phyloP scores from a whole-genome alignment of 2,888 invertebrate genomes.

The Cephus rjabovi region DNA sequence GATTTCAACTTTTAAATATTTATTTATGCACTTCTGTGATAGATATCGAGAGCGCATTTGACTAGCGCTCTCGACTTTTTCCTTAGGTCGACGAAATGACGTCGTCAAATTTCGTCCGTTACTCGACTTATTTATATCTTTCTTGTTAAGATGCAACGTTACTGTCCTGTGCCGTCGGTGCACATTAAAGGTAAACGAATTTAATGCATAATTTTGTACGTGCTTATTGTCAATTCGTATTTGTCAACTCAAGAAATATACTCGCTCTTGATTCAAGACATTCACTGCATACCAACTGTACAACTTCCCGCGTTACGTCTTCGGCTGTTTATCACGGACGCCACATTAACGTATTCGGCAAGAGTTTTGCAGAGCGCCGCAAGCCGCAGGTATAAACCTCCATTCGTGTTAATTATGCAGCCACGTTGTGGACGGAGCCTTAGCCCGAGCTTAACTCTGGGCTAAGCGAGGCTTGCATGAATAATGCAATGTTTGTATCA shows the following conservation, averaged over 20 bases:
- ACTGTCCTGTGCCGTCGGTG: no score
- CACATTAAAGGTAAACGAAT: neutral
- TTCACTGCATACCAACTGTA: neutral
- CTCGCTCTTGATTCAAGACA: neutral
- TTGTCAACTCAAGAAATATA: neutral
- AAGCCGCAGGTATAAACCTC: constrained; percentile 20
- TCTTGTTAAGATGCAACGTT: neutral
- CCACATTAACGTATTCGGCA: constrained; percentile 1
- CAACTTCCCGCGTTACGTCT: neutral
- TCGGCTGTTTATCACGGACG: neutral
- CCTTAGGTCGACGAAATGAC: neutral
- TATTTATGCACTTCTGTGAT: neutral
- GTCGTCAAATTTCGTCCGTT: neutral
- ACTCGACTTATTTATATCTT: neutral
- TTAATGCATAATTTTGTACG: neutral
- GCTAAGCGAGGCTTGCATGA: constrained; percentile 8
- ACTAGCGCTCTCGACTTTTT: neutral
- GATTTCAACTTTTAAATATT: neutral
- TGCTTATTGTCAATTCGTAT: neutral
- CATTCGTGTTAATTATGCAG: constrained; percentile 7
- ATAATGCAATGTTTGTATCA: constrained; percentile 9
- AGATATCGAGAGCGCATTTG: neutral
- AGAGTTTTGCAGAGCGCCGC: constrained; percentile 22
- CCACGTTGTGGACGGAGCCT: constrained; percentile 8
- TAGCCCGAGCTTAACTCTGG: constrained; percentile 1